Conservation (phyloP, 2,113 vertebrate genomes). For the cat (Felis catus) region DNA sequence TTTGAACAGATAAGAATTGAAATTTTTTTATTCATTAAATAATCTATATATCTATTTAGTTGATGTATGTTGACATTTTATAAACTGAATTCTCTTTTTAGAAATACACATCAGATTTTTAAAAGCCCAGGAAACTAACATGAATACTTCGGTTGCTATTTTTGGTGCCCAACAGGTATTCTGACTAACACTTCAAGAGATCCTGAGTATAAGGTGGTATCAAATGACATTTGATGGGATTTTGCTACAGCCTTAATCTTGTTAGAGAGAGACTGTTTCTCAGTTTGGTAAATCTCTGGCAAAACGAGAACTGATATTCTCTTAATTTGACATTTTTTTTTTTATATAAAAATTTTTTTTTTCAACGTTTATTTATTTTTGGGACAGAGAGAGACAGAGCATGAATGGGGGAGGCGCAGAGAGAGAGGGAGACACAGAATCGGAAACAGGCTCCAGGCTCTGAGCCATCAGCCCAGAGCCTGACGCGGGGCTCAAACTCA, state of each 20-base stretch:
- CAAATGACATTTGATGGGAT: slow-evolving; percentile 9
- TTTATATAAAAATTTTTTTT: too few species aligned
- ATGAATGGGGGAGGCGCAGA: too few species aligned
- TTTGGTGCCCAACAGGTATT: slow-evolving; percentile 6
- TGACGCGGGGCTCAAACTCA: too few species aligned
- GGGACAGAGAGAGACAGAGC: too few species aligned
- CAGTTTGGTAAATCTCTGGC: neutral
- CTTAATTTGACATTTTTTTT: slow-evolving; percentile 33
- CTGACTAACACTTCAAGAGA: slow-evolving; percentile 14
- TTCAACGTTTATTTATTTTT: too few species aligned
- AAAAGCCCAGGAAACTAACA: neutral
- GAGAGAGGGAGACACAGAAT: too few species aligned
- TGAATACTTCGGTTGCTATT: neutral
- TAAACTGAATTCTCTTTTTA: slow-evolving; percentile 18
- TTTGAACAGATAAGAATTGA: slow-evolving; percentile 47
- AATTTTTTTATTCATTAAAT: neutral
- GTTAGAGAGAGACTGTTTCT: neutral
- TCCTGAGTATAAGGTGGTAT: neutral
- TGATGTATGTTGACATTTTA: slow-evolving; percentile 14
- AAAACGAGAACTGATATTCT: neutral
- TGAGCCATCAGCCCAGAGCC: too few species aligned
- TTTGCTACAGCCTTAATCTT: neutral
- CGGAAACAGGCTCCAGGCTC: too few species aligned
- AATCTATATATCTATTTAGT: slow-evolving; percentile 5
- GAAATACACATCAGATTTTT: neutral